Conservation (phyloP, 1,140 invertebrate species). For the Argopecten irradians region DNA sequence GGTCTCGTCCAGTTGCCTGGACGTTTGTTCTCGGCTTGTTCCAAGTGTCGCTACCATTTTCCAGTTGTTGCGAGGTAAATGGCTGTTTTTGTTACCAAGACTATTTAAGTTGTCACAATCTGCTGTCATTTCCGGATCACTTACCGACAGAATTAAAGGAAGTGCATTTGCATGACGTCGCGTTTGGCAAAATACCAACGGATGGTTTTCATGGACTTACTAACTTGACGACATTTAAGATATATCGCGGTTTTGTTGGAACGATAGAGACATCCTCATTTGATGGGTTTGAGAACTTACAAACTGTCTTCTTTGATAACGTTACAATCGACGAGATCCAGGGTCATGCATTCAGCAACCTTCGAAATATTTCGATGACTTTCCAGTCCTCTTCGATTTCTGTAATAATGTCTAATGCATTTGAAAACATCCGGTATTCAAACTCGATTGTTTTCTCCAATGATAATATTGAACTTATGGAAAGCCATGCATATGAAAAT, state of each 20-base stretch:
- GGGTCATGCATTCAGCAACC: background rate
- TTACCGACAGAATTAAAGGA: background rate
- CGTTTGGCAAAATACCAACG: background rate
- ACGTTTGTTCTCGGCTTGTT: background rate
- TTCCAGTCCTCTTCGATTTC: background rate
- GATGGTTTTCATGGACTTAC: background rate
- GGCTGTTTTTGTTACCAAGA: background rate
- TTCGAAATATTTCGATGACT: background rate
- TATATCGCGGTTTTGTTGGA: background rate
- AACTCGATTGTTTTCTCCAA: background rate
- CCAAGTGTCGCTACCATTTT: background rate
- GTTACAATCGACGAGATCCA: background rate
- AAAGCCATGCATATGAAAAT: background rate
- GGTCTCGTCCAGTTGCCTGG: background rate
- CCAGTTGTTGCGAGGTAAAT: background rate
- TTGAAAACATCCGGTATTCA: background rate
- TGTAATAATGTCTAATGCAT: background rate
- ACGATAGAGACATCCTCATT: background rate
- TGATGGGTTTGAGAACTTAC: background rate
- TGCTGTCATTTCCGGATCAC: background rate
- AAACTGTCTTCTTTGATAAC: background rate
- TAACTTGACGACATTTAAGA: background rate
- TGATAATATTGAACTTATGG: background rate
- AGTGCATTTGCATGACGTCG: background rate
- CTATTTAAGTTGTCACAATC: background rate